These are phyloP conservation scores for Steinernema scapterisci DNA, from an alignment of 2,888 invertebrate species.

Conservation along the genomic window DNA sequence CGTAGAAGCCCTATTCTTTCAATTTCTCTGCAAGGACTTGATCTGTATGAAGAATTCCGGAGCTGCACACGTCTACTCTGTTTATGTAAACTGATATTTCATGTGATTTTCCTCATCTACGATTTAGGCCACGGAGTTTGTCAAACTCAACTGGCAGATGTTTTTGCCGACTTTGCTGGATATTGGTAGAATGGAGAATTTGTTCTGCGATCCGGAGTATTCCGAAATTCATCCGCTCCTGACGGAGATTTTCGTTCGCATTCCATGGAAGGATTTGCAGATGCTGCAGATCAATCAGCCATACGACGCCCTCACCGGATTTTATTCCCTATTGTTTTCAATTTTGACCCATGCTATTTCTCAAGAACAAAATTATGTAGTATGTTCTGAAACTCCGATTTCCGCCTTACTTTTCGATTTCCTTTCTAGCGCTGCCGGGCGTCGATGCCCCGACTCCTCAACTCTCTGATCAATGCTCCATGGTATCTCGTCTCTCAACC, in stretches of 20 bases:
- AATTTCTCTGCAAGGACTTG: slow-evolving; percentile 50
- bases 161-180: slow-evolving; percentile 51
- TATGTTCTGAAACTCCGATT: background rate
- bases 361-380: slow-evolving; percentile 49
- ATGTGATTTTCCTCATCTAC: background rate
- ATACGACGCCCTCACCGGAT: slow-evolving; percentile 52
- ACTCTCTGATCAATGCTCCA: slow-evolving; percentile 45
- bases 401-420: background rate
- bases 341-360: slow-evolving; percentile 48
- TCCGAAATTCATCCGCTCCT: slow-evolving; percentile 55
- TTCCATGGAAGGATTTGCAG: slow-evolving; percentile 53
- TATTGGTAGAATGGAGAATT: slow-evolving; percentile 40
- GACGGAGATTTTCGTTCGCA: slow-evolving; percentile 57
- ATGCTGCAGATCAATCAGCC: slow-evolving; percentile 42
- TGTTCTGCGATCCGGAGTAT: slow-evolving; percentile 42
- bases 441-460: slow-evolving; percentile 55
- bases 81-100: slow-evolving; percentile 37
- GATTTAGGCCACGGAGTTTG: slow-evolving; percentile 43
- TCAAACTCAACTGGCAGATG: slow-evolving; percentile 45
- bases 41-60: slow-evolving; percentile 42
- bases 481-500: slow-evolving; percentile 54
- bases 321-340: slow-evolving; percentile 52
- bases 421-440: slow-evolving; percentile 53
- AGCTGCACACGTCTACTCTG: slow-evolving; percentile 45
- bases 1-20: slow-evolving; percentile 14